Evolutionary conservation across 1,140 invertebrate genomes (phyloP), one percentile per base, ranked within the genome.

Genomic region (Drosophila sproati): DNA sequence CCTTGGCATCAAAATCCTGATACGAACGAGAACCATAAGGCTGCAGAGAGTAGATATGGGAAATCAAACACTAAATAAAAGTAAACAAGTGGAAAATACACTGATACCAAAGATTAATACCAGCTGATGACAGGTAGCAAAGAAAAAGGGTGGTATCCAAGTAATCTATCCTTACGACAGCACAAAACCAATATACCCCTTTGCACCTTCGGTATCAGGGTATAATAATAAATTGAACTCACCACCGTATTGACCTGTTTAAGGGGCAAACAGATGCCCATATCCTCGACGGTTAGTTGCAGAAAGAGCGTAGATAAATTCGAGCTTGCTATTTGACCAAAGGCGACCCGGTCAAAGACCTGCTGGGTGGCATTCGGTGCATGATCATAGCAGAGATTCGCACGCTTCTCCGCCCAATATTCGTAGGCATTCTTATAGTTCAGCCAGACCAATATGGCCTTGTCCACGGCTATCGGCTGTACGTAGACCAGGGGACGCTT

Each of bases 371-470:
- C 54, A 1, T 74, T 97, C 96, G 52, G 95, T 95, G 7, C 97
- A 93, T 29, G 98, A 92, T 98, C 96, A 75, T 96, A 97, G 82
- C 97, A 98, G 2, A 98, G 93, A 90, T 96, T 97, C 0, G 96
- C 95, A 28, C 98, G 93, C 93, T 99, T 98, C 91, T 99, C 98
- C 77, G 98, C 98, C 98, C 98, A 99, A 93, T 99, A 99, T 91
- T 99, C 98, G 88, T 99, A 99, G 0, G 98, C 98, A 93, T 99
- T 99, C 93, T 99, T 99, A 91, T 99, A 99, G 93, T 99, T 99
- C 48, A 99, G 93, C 98, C 98, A 99, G 5, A 99, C 98, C 1
- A 99, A 94, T 70, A 99, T 98, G 32, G 98, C 98, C 92, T 97
- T 97, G 92, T 99, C 98, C 43, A 99, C 96, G 3, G 98, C 98